Percentiles rank a stretch among this genome's conserved stretches.
These are phyloP conservation scores for Meriones psammophilus DNA, from an alignment of 2,797 vertebrate species.

Conservation along the genomic window DNA sequence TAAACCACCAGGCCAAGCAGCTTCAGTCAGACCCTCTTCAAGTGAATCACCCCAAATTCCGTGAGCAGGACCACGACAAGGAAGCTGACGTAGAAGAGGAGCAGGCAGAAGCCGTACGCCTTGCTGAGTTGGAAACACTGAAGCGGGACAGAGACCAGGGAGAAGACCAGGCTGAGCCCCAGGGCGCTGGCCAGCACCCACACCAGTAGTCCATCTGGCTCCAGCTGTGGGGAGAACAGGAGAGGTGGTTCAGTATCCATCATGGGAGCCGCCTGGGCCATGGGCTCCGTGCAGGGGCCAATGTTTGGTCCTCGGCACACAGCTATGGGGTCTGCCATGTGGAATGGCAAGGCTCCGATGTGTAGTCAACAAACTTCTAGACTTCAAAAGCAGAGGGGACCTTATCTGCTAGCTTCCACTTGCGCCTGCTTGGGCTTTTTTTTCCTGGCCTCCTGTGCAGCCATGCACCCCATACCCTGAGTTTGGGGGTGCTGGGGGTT, in stretches of 20 bases:
- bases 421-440: neutral
- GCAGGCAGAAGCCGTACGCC: constrained; percentile 92
- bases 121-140: constrained; percentile 92
- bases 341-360: neutral
- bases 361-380: neutral
- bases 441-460: neutral
- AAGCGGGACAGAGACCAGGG: constrained; percentile 93
- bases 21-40: neutral
- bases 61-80: constrained; percentile 94
- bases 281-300: neutral
- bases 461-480: too few relatives aligned
- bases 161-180: constrained; percentile 94
- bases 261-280: neutral
- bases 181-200: constrained; percentile 95
- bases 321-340: neutral
- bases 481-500: neutral
- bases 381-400: neutral
- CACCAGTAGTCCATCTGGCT: constrained; percentile 92
- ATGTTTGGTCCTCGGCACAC: too few relatives aligned
- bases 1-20: neutral
- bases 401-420: neutral
- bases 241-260: neutral
- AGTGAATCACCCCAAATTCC: constrained; percentile 92
- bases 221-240: constrained; percentile 90
- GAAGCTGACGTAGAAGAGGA: constrained; percentile 93